These are phyloP conservation scores for Urocolius indicus DNA, from an alignment of 2,113 vertebrate genomes.

Conservation along the genomic window DNA sequence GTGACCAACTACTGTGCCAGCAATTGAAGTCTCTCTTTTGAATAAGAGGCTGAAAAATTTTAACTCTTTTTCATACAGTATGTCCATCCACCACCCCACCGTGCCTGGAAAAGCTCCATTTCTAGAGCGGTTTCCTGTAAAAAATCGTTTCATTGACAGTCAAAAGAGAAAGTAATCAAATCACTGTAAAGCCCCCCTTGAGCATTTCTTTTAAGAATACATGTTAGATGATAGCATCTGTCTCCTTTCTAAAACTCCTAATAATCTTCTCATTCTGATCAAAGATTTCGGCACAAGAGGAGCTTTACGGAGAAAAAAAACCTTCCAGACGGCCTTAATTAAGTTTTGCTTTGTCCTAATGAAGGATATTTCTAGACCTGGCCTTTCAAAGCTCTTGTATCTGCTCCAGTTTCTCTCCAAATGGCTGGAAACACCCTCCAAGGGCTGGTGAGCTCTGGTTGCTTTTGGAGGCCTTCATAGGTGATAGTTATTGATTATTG, in stretches of 20 bases:
- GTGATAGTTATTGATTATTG: neutral
- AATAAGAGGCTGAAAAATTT: neutral
- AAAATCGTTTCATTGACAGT: neutral
- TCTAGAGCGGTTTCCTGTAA: neutral
- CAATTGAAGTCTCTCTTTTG: neutral
- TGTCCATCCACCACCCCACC: neutral
- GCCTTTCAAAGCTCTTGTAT: neutral
- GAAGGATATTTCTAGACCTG: neutral
- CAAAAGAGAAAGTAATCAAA: neutral
- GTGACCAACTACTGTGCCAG: slow-evolving; percentile 3
- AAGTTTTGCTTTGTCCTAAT: neutral
- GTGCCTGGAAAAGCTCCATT: neutral
- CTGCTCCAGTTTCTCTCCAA: neutral
- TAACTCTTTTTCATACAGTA: neutral
- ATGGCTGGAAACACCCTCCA: neutral
- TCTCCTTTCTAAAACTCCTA: neutral
- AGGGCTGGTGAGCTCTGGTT: neutral
- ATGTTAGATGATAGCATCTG: neutral
- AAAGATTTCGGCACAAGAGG: neutral
- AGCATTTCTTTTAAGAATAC: neutral
- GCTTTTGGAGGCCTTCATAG: neutral
- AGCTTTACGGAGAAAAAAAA: neutral
- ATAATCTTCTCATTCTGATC: neutral
- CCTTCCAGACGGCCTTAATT: neutral
- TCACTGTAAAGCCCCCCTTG: neutral